Evolutionary conservation across 2,888 invertebrate species (phyloP).

Genomic region (Rhagium mordax): DNA sequence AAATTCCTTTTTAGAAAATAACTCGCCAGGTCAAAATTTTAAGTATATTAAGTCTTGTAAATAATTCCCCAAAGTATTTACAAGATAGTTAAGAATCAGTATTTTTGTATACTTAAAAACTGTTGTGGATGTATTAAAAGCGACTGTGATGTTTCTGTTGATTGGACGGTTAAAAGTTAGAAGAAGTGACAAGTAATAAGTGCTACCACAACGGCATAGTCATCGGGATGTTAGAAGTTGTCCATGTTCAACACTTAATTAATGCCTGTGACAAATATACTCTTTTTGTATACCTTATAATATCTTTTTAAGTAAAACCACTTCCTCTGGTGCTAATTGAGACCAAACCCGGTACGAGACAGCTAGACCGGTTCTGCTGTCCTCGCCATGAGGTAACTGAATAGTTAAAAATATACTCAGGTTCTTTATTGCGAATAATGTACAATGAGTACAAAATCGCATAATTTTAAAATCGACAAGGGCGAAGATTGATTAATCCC

Average conservation of each 20-base stretch:
- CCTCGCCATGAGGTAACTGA: too few relatives aligned
- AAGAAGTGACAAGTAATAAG: neutral
- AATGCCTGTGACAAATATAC: too few relatives aligned
- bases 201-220: neutral
- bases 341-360: too few relatives aligned
- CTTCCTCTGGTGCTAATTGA: too few relatives aligned
- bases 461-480: too few relatives aligned
- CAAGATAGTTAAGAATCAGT: constrained; percentile 7
- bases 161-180: neutral
- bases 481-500: too few relatives aligned
- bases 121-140: constrained; percentile 3
- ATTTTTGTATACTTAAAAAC: constrained; percentile 21
- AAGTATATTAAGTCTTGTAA: neutral
- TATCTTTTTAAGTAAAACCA: too few relatives aligned
- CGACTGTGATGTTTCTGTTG: constrained; percentile 18
- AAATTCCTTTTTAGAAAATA: neutral
- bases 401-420: too few relatives aligned
- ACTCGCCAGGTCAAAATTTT: neutral
- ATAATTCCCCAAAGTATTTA: constrained; percentile 1
- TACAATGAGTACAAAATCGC: too few relatives aligned
- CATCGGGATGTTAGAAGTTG: neutral
- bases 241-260: neutral
- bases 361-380: too few relatives aligned
- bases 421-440: too few relatives aligned
- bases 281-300: too few relatives aligned